Evolutionary conservation across 2,113 vertebrate species (phyloP), one percentile per base, ranked within the genome.

Genomic region (Ardeotis arabs): DNA sequence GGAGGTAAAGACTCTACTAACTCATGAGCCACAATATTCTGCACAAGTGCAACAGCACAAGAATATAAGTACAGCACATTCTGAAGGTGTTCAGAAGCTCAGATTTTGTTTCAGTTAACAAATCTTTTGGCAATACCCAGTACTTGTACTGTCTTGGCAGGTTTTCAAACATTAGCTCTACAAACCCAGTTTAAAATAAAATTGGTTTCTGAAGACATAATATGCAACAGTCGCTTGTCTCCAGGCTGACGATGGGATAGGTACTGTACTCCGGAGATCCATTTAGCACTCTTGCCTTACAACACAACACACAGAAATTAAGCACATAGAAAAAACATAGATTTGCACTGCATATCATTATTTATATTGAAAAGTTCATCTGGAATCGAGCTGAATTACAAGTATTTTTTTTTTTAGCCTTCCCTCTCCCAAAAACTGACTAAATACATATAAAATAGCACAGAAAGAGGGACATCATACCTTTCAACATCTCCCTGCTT

Each of bases 401-500:
- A 89, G 70, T 9, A n/a, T 53, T 53, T 68, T 68, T 56, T 89
- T 56, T 89, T 87, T 90, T 80, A 95, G 84, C 93, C 20, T 92
- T 87, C 78, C 91, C 85, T 68, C 79, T 89, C 94, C 92, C 95
- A 83, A 52, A 56, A 72, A 11, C 92, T 94, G 70, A 24, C 84
- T 78, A 60, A 78, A 87, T 7, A 91, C 69, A 91, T 9, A 79
- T 2, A 86, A 79, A 81, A 93, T 5, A 93, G 60, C 22, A 95
- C 1, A 97, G 88, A 96, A 94, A 94, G 88, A 96, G 91, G 91
- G 89, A 96, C 93, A 84, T 84, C 96, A 87, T 96, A 96, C 97
- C 95, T 97, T 96, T 96, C 95, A 95, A 96, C 96, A 97, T 97
- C 88, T 92, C 95, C 97, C 96, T 93, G 96, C 96, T 90, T 96